Evolutionary conservation across 2,113 vertebrate genomes (phyloP), one percentile per base, ranked within the genome.

Genomic region (Phyllopteryx taeniolatus): DNA sequence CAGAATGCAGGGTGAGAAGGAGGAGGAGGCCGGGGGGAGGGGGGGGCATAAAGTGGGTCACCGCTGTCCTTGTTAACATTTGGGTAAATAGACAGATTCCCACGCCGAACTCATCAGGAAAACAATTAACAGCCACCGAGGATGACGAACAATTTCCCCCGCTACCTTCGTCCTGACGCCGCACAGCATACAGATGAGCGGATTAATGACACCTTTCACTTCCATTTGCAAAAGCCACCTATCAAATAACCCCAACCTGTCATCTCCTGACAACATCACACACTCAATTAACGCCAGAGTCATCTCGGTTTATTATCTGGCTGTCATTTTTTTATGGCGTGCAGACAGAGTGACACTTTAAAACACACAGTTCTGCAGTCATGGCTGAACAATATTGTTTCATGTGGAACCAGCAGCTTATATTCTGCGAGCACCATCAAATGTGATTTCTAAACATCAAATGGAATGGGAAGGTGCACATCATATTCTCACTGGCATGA

Each of bases 41-140:
- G 68, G 62, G 10, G 27, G 27, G 54, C 56, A 54, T 33, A 75
- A 83, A 86, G 83, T 86, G 83, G 91, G 86, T 87, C 85, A 91
- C 83, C 76, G 66, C 81, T 76, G 81, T 86, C 85, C 88, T 89
- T 90, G 90, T 92, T 90, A 91, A 90, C 77, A 85, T 88, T 87
- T 89, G 88, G 88, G 87, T 89, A 88, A 89, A 89, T 82, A 88
- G 82, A 87, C 82, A 83, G 79, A 88, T 82, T 83, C 71, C 82
- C 82, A 76, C 74, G 67, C 80, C 73, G 75, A 89, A 66, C n/a
- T 88, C 87, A 91, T 89, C 84, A 89, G 87, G 73, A 86, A 87
- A 90, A 90, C 88, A 87, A 89, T 90, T 89, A n/a, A 90, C 79
- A 82, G 73, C 70, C 80, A 81, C 76, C 76, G 87, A 90, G 85